These are phyloP conservation scores for Conops quadrifasciatus DNA, from an alignment of 2,888 invertebrate genomes.

Conservation along the genomic window DNA sequence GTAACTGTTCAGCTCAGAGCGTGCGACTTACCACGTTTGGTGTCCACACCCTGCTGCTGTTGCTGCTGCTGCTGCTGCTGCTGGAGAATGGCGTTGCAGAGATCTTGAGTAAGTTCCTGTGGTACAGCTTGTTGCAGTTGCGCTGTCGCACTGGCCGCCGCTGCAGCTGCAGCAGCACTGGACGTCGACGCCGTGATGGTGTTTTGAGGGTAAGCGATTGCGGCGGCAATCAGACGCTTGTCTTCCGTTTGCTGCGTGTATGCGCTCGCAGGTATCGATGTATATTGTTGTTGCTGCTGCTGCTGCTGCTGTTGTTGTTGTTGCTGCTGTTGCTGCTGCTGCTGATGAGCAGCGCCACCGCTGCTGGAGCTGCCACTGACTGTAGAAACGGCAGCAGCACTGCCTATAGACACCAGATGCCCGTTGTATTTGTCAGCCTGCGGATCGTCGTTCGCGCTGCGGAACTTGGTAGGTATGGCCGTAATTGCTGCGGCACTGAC, in stretches of 20 bases:
- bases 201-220: conserved; percentile 57
- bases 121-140: conserved; percentile 59
- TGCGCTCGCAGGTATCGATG: conserved; percentile 52
- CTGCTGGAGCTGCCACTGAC: conserved; percentile 12
- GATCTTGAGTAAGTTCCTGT: conserved; percentile 64
- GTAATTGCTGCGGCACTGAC: conserved; percentile 51
- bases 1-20: neutral
- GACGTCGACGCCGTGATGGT: conserved; percentile 51
- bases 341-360: conserved; percentile 26
- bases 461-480: conserved; percentile 71
- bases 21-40: conserved; percentile 54
- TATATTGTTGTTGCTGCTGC: conserved; percentile 57
- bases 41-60: conserved; percentile 60
- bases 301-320: conserved; percentile 62
- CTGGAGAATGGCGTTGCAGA: conserved; percentile 64
- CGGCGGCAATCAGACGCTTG: conserved; percentile 54
- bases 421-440: conserved; percentile 68
- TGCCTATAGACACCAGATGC: conserved; percentile 57
- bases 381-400: conserved; percentile 40
- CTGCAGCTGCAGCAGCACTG: conserved; percentile 45
- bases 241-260: conserved; percentile 53
- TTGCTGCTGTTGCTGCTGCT: conserved; percentile 52
- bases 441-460: conserved; percentile 61
- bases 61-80: conserved; percentile 55
- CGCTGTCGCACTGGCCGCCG: conserved; percentile 41